Evolutionary conservation across 2,888 invertebrate genomes (phyloP).

Genomic region (Nemotelus pantherinus): DNA sequence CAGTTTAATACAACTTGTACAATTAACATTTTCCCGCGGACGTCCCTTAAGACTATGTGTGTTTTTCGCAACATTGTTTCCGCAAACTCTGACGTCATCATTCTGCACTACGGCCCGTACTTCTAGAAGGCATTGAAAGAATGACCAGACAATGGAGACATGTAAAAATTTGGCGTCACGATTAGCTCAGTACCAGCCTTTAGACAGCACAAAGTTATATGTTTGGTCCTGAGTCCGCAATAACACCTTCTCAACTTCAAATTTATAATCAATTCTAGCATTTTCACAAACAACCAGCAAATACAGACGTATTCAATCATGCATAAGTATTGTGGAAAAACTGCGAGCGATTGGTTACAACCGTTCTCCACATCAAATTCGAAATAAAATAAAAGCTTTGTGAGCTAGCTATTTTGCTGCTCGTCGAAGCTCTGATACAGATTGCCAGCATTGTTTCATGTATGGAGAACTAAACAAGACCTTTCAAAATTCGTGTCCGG

Average conservation of each 20-base stretch:
- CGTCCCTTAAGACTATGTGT: too few species aligned
- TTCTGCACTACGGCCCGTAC: too few species aligned
- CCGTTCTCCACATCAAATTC: slow-evolving; percentile 20
- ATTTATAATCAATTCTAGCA: background rate
- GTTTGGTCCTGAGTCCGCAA: too few species aligned
- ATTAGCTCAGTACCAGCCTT: too few species aligned
- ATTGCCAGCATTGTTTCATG: slow-evolving; percentile 25
- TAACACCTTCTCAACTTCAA: slow-evolving; percentile 3
- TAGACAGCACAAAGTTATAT: too few species aligned
- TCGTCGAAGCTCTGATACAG: background rate
- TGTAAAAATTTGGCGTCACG: too few species aligned
- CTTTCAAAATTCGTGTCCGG: slow-evolving; percentile 6
- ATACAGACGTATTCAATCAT: slow-evolving; percentile 10
- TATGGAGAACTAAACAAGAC: slow-evolving; percentile 21
- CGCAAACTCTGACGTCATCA: too few species aligned
- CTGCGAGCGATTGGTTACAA: slow-evolving; percentile 23
- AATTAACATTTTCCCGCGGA: too few species aligned
- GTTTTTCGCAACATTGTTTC: too few species aligned
- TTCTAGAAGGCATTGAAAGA: too few species aligned
- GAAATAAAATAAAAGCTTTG: slow-evolving; percentile 22
- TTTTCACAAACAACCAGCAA: background rate
- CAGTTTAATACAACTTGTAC: too few species aligned
- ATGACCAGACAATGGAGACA: too few species aligned
- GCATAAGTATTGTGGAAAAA: slow-evolving; percentile 4
- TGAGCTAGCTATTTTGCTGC: slow-evolving; percentile 6